Percentiles rank a stretch among this genome's conserved stretches.
Evolutionary conservation across 2,113 vertebrate species (phyloP).

Genomic region (Colistium nudipinnis): DNA sequence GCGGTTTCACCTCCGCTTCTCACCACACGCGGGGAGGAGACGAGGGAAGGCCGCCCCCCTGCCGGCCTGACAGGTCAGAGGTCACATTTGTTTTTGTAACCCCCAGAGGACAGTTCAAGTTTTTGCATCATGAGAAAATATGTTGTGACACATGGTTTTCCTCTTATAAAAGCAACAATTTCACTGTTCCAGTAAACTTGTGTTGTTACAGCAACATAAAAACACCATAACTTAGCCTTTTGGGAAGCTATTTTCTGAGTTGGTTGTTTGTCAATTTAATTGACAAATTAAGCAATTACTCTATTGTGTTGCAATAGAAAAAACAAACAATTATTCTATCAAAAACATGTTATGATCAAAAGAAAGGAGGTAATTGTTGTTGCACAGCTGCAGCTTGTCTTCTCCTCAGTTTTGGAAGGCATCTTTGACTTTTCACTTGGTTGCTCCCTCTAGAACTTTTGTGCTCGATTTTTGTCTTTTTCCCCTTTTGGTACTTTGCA

Average conservation of each 20-base stretch:
- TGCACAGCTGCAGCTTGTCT: constrained; percentile 25
- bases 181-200: not conserved
- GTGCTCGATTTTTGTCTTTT: constrained; percentile 47
- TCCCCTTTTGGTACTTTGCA: constrained; percentile 16
- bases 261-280: too few species aligned
- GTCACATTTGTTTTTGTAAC: not conserved
- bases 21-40: constrained; percentile 11
- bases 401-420: constrained; percentile 56
- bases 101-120: too few species aligned
- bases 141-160: not conserved
- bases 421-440: constrained; percentile 52
- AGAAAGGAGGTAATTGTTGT: constrained; percentile 8
- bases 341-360: too few species aligned
- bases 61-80: constrained; percentile 16
- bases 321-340: not conserved
- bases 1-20: constrained; percentile 19
- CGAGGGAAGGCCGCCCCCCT: constrained; percentile 13
- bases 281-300: too few species aligned
- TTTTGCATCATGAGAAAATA: too few species aligned
- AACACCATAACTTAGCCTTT: too few species aligned
- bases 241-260: too few species aligned
- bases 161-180: not conserved
- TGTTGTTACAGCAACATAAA: not conserved
- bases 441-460: constrained; percentile 46
- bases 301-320: too few species aligned